Evolutionary conservation across 2,113 vertebrate species (phyloP).

Genomic region (Pongo pygmaeus): DNA sequence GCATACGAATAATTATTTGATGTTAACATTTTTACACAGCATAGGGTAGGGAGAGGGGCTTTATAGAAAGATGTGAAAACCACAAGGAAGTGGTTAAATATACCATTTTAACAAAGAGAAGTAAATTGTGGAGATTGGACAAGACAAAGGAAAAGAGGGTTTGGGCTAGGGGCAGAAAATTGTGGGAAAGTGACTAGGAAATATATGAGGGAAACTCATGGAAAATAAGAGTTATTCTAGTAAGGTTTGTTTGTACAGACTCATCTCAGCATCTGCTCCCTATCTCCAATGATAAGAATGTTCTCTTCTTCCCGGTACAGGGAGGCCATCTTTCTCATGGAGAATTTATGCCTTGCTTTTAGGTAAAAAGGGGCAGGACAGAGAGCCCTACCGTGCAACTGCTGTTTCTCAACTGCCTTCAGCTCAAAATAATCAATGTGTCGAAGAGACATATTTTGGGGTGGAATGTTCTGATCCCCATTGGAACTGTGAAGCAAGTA

Average conservation of each 20-base stretch:
- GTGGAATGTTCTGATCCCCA: neutral
- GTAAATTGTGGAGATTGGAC: neutral
- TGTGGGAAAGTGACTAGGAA: neutral
- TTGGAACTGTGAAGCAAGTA: neutral
- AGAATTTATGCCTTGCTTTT: neutral
- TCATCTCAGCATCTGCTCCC: neutral
- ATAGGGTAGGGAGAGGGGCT: too few species aligned
- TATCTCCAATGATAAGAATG: neutral
- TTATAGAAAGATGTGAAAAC: neutral
- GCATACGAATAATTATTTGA: too few species aligned
- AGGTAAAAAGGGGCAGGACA: neutral
- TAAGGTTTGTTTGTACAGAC: neutral
- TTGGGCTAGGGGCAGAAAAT: neutral
- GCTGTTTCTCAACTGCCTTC: neutral
- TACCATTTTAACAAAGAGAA: neutral
- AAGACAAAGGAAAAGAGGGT: neutral
- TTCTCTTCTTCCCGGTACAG: neutral
- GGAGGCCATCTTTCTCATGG: neutral
- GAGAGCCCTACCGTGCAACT: neutral
- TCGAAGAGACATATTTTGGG: neutral
- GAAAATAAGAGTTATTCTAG: neutral
- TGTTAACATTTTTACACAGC: neutral
- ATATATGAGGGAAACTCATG: fast-evolving
- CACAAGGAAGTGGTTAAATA: neutral
- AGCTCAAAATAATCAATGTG: neutral